Evolutionary conservation across 2,888 invertebrate species (phyloP).

Genomic region (Xylota segnis): DNA sequence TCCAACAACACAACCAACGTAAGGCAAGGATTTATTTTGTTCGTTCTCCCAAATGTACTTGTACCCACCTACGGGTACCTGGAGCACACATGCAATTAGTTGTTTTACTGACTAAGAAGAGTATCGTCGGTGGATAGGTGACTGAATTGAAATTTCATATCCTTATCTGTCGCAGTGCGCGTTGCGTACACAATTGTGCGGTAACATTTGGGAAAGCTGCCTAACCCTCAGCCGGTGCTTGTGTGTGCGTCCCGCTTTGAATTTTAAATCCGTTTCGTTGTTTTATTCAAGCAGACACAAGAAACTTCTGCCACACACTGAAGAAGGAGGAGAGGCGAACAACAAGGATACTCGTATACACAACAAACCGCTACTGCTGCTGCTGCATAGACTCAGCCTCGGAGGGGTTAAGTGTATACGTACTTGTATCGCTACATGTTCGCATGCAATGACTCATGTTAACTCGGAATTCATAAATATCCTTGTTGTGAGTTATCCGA

Average conservation of each 20-base stretch:
- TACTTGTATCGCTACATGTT: conserved; percentile 21
- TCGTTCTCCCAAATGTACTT: conserved; percentile 7
- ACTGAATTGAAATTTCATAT: conserved; percentile 54
- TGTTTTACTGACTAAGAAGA: conserved; percentile 36
- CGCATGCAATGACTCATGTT: conserved; percentile 29
- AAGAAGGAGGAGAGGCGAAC: conserved; percentile 3
- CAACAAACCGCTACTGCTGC: conserved; percentile 6
- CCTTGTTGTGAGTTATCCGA: conserved; percentile 28
- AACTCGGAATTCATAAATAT: conserved; percentile 46
- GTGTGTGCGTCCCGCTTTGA: not conserved
- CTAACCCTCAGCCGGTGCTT: not conserved
- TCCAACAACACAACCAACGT: conserved; percentile 53
- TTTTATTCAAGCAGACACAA: conserved; percentile 53
- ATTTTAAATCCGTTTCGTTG: conserved; percentile 51
- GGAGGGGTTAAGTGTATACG: not conserved
- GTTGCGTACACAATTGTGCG: conserved; percentile 37
- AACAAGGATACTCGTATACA: conserved; percentile 36
- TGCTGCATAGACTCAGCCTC: not conserved
- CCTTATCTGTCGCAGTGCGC: conserved; percentile 67
- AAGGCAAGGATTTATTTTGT: conserved; percentile 55
- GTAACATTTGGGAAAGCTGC: not conserved
- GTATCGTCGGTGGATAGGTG: conserved; percentile 15
- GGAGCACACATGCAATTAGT: conserved; percentile 61
- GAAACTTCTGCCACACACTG: conserved; percentile 9
- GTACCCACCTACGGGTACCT: not conserved